Base-by-base conservation (phyloP, 2,797 vertebrate species). In the Enteromius unitaeniatus region DNA sequence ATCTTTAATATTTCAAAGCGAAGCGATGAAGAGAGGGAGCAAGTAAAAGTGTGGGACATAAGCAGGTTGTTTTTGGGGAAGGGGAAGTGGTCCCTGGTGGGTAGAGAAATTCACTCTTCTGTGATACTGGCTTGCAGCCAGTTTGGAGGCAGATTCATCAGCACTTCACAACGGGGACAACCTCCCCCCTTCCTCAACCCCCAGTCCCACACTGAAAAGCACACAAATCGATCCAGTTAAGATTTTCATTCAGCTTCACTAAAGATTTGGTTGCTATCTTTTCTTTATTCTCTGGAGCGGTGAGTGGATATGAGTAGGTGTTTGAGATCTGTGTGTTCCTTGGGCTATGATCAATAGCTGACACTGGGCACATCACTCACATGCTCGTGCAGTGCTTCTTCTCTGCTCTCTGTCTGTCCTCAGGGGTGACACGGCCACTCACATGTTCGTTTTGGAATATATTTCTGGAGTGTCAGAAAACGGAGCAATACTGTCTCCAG, bases 361-460 rank as follows among this genome's bases (percentile, higher is more conserved):
- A 92, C 93, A 93, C 80, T 91, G 91, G 92, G 92, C 92, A 91
- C 91, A 88, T 93, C 90, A 90, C 91, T 92, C 87, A 91, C 70
- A 85, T 88, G 88, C 89, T 92, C 86, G 53, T 47, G 88, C 91
- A 92, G 91, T 93, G 92, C 91, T 91, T 92, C 89, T 91, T 91
- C 70, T 89, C 90, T 70, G 74, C 53, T 49, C 80, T 78, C 70
- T 76, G 55, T 86, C 58, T 72, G 45, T 82, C 69, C 79, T 69
- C 47, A 53, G 65, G 73, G 72, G 74, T 49, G 78, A 64, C 79
- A 37, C 79, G 84, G 83, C 87, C 90, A 87, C 47, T 90, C 91
- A 91, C 89, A 88, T 88, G 47, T 74, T 74, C 69, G 58, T 19
- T 78, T n/a, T 73, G 47, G 51, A 84, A 80, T 79, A 13, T 73